Evolutionary conservation across 2,888 invertebrate genomes (phyloP).

Genomic region (Cantharis flavilabris): DNA sequence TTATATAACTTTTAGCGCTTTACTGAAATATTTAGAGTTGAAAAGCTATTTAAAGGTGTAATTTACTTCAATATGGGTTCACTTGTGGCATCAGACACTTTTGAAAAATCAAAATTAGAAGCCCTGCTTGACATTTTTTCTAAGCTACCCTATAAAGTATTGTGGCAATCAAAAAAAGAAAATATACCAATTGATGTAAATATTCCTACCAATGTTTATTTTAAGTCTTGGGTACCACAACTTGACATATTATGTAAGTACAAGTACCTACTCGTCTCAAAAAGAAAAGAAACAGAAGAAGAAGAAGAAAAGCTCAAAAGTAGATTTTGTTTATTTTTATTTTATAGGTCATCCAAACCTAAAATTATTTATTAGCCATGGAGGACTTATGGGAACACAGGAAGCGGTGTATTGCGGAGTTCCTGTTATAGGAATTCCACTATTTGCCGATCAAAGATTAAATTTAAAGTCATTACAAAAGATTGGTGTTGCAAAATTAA

Average conservation of each 20-base stretch:
- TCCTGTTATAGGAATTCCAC: constrained; percentile 52
- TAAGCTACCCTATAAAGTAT: not conserved
- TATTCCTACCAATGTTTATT: not conserved
- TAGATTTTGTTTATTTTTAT: not conserved
- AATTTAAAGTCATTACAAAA: constrained; percentile 60
- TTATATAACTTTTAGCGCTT: not conserved
- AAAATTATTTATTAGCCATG: constrained; percentile 60
- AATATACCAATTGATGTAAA: not conserved
- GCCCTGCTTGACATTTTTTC: not conserved
- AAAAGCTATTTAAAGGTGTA: not conserved
- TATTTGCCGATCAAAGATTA: constrained; percentile 54
- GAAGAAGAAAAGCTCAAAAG: not conserved
- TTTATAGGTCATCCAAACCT: constrained; percentile 35
- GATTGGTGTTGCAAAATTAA: constrained; percentile 57
- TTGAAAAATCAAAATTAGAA: not conserved
- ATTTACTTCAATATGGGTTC: not conserved
- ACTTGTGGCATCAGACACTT: not conserved
- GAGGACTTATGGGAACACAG: constrained; percentile 58
- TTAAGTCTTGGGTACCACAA: not conserved
- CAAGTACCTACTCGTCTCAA: not conserved
- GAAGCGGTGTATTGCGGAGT: constrained; percentile 56
- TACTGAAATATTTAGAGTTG: not conserved
- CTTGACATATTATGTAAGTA: not conserved
- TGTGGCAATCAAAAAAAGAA: not conserved
- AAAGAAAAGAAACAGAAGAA: no score